Evolutionary conservation across 2,888 invertebrate species (phyloP), one percentile per base, ranked within the genome.

Genomic region (Axea sp.): DNA sequence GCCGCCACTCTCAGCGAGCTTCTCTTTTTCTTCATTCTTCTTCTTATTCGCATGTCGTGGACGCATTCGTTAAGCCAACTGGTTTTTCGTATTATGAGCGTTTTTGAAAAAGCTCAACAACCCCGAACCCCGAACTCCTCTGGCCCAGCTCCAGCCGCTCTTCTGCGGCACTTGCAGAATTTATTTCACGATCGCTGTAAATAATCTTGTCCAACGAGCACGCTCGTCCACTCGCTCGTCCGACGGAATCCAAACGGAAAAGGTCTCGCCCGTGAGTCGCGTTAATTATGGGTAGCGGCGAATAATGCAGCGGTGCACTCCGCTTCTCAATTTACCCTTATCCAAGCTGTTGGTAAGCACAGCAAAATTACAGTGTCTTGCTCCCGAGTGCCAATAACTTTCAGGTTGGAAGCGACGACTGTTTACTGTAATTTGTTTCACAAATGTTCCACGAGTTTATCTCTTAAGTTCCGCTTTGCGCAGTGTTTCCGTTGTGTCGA

Each of bases 371-470:
- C 53, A 2, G 9, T 22, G 45, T 45, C 55, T 19, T 12, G 31
- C 45, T 35, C 5, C 8, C 30, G 28, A 55, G 17, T 14, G 24
- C 49, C 57, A 57, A 53, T 62, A 62, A 71, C 71, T 39, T 31
- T 62, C 28, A 30, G 41, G 22, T 14, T 28, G 37, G 51, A 26
- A 55, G 12, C 55, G 59, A 43, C 60, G 47, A 57, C 55, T 69
- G 62, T 62, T 69, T 62, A 62, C 62, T 55, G 49, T 71, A 71
- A 62, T 71, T 71, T 71, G 71, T 71, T 69, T 71, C 55, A 47
- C 55, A 62, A 71, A 71, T 71, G 71, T 57, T 71, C 57, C 71
- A 22, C 22, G 28, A 71, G 71, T 71, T 71, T 62, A 71, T 62
- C 62, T 62, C 26, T 49, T 35, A 62, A 71, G 71, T 71, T 71